Base-by-base conservation (phyloP, 2,888 invertebrate species). In the Drosophila sordidula region DNA sequence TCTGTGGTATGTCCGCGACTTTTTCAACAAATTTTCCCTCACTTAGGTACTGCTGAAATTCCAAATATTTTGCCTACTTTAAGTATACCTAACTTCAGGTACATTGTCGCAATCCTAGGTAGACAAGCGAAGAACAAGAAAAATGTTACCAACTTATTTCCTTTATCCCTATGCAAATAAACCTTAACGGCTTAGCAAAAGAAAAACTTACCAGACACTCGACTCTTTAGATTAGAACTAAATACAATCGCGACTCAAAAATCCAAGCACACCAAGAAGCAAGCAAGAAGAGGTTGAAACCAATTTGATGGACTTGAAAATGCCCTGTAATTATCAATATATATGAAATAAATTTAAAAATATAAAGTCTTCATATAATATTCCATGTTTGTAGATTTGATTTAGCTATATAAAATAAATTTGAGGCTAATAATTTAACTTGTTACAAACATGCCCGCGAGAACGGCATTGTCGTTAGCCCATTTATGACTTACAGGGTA, bases 201-300 rank as follows among this genome's bases (percentile, higher is more conserved):
- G 11, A 50, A 39, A 26, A 18, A 29, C n/a, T 25, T 6, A 26
- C 57, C n/a, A 9, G 5, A 8, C 41, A 18, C 14, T 2, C 18
- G n/a, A 36, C 32, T 34, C 6, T 9, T 18, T 12, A 22, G n/a
- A 29, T 36, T 12, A 8, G 0, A 57, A 70, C 73, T 72, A 52
- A 57, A 52, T n/a, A 12, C 22, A 3, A 18, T n/a, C 18, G 9
- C 14, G 12, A 6, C 16, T 25, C 0, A 4, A 9, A 12, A 14
- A 38, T 2, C 11, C 12, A 5, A 44, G n/a, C 2, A 6, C n/a
- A 26, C 25, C 12, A 1, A n/a, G 6, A 25, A 14, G 12, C 8
- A 46, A 3, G 2, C 12, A 32, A 38, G n/a, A 2, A 4, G 0
- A 5, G 5, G 2, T 14, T 8, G 3, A 11, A 34, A 6, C 9